Evolutionary conservation across 2,113 vertebrate species (phyloP).

Genomic region (Pterophyllum scalare): DNA sequence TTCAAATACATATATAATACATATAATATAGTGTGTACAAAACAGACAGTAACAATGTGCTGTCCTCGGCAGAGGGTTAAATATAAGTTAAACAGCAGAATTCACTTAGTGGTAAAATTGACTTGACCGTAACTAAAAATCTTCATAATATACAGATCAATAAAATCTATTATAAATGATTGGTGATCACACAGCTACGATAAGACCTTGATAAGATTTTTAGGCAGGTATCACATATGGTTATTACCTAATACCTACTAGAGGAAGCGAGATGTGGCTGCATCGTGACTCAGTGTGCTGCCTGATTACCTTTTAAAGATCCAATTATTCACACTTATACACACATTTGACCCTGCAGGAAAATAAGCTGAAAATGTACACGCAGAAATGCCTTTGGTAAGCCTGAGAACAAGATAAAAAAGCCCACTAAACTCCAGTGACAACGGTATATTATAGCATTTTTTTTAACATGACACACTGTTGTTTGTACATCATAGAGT

Average conservation of each 20-base stretch:
- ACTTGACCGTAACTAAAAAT: background rate
- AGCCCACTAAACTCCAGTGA: conserved; percentile 13
- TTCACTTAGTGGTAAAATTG: background rate
- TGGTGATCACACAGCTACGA: background rate
- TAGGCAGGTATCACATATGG: background rate
- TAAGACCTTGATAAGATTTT: background rate
- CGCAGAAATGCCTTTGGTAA: background rate
- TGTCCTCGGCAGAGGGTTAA: background rate
- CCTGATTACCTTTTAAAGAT: conserved; percentile 25
- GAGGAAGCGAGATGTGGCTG: background rate
- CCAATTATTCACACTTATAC: conserved; percentile 4
- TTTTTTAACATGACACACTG: conserved; percentile 19
- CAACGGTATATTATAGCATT: background rate
- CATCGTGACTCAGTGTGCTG: conserved; percentile 4
- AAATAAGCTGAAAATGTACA: conserved; percentile 25
- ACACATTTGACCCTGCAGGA: conserved; percentile 12
- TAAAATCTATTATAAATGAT: background rate
- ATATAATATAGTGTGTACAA: background rate
- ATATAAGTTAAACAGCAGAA: background rate
- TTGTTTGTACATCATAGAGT: conserved; percentile 50
- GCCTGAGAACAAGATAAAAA: conserved; percentile 34
- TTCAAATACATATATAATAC: background rate
- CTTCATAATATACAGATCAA: background rate
- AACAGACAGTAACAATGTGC: background rate
- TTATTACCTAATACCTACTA: background rate